phyloP scores from a whole-genome alignment of 2,113 vertebrate species.

The Burhinus bistriatus region DNA sequence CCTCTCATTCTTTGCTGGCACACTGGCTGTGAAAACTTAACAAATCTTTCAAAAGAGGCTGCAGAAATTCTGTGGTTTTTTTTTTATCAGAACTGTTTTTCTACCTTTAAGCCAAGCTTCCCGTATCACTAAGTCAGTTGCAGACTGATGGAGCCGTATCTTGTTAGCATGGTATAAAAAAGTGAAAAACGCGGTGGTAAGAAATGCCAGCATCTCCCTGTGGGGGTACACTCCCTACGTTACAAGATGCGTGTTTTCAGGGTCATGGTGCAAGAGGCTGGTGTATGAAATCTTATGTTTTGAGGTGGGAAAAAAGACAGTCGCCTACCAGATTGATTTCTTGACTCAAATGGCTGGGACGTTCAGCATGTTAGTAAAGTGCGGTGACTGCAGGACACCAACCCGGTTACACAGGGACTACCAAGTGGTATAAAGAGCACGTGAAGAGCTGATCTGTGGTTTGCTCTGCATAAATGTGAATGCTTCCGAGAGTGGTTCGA shows the following conservation, averaged over 20 bases:
- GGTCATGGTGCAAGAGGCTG: not conserved
- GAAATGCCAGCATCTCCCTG: not conserved
- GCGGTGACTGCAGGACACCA: rapidly evolving
- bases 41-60: not conserved
- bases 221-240: not conserved
- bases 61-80: not conserved
- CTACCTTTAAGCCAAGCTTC: not conserved
- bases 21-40: not conserved
- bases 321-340: not conserved
- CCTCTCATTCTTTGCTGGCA: not conserved
- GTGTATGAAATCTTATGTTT: not conserved
- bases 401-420: not conserved
- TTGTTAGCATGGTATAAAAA: not conserved
- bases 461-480: not conserved
- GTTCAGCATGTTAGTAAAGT: not conserved
- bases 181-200: not conserved
- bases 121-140: not conserved
- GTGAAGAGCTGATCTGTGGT: not conserved
- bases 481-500: not conserved
- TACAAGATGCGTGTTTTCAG: not conserved
- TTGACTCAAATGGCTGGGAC: not conserved
- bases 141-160: not conserved
- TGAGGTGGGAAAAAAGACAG: not conserved
- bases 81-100: not conserved
- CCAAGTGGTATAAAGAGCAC: not conserved